Percentiles rank a stretch among this genome's conserved stretches.
phyloP scores from a whole-genome alignment of 2,888 invertebrate species.

The Oligia latruncula region DNA sequence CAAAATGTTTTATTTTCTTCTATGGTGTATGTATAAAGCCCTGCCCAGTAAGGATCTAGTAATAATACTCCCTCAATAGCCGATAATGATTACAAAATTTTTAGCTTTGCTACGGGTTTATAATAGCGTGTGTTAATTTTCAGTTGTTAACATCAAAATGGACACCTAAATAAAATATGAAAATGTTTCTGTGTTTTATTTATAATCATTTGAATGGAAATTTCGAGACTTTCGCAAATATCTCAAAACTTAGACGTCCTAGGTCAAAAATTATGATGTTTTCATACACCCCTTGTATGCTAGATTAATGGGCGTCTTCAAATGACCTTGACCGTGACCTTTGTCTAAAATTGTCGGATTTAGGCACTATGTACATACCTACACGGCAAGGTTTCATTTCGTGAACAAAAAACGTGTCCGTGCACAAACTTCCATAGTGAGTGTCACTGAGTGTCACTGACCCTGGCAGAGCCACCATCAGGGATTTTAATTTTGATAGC shows the following conservation, averaged over 20 bases:
- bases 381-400: too few species aligned
- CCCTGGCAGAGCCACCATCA: too few species aligned
- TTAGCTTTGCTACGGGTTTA: constrained; percentile 89
- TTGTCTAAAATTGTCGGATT: not conserved
- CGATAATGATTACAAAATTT: constrained; percentile 75
- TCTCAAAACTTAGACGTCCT: too few species aligned
- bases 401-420: too few species aligned
- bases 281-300: too few species aligned
- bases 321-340: constrained; percentile 2
- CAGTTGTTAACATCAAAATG: constrained; percentile 86
- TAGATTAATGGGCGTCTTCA: not conserved
- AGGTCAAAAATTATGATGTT: not conserved
- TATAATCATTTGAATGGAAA: not conserved
- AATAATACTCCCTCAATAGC: constrained; percentile 74
- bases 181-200: constrained; percentile 72
- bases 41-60: constrained; percentile 70
- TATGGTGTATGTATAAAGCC: constrained; percentile 64
- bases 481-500: too few species aligned
- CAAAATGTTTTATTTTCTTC: constrained; percentile 67
- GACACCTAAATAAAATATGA: constrained; percentile 86
- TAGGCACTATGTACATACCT: too few species aligned
- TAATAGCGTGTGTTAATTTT: constrained; percentile 86
- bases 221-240: too few species aligned
- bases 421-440: too few species aligned
- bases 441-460: too few species aligned